Evolutionary conservation across 1,140 invertebrate genomes (phyloP), one percentile per base, ranked within the genome.

Genomic region (Ceratoteleas bidentatus): DNA sequence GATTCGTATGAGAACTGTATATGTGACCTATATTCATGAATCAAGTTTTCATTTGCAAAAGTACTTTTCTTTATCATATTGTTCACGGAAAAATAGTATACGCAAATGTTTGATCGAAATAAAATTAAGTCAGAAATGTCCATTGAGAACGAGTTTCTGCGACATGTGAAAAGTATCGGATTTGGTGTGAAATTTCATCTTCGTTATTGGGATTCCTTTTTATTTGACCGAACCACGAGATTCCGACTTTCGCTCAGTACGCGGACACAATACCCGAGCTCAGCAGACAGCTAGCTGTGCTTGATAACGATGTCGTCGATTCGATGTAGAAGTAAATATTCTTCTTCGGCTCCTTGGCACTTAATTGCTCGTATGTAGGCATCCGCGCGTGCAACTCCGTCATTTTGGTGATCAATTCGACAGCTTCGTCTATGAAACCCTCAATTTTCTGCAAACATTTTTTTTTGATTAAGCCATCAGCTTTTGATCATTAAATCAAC

Each of bases 371-470:
- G 14, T 84, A 33, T 24, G 50, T 85, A 11, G 56, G 81, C 38
- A 95, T 85, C 76, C 91, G 90, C 77, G 91, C 88, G 62, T 92
- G 87, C 34, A 95, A 84, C 68, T 93, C 90, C 16, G 93, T 92
- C 88, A 95, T 92, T 77, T 93, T 92, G 11, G 86, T 88, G 24
- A 94, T 80, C 0, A 92, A 92, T 11, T 91, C 86, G 13, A 91
- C 89, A 36, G 93, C 92, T 64, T 92, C 92, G 50, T 90, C 92
- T 57, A 90, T 90, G 79, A 94, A 94, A 78, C 93, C 93, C 82
- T 95, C 94, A 14, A 94, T 92, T 90, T 92, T 92, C 94, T 95
- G 82, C 0, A 58, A 50, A n/a, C 10, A 45, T n/a, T n/a, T n/a
- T n/a, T n/a, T 45, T 11, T n/a, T 4, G n/a, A 45, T 45, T 45